Percentiles rank a stretch among this genome's conserved stretches.
Conservation (phyloP, 2,113 vertebrate species). For the Psophia crepitans region DNA sequence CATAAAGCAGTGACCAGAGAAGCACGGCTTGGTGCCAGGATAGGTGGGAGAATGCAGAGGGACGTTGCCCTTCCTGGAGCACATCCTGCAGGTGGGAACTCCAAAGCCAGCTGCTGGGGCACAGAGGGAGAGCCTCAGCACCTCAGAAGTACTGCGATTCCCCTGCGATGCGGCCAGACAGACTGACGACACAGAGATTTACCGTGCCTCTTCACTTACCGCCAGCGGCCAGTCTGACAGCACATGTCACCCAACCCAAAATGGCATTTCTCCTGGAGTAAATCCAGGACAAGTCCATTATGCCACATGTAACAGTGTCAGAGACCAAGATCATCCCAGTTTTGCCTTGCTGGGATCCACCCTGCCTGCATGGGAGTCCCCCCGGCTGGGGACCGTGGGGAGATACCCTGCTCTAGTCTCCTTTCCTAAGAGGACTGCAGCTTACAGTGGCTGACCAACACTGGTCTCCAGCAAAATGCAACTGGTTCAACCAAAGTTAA, state of each 20-base stretch:
- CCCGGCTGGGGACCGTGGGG: background rate
- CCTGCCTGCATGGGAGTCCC: background rate
- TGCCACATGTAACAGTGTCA: background rate
- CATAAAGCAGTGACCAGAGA: background rate
- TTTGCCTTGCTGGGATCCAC: background rate
- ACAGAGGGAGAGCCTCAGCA: accelerated
- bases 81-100: background rate
- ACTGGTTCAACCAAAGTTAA: background rate
- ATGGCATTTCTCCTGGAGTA: background rate
- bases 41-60: background rate
- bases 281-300: background rate
- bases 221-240: background rate
- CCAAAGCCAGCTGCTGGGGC: background rate
- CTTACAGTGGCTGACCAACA: background rate
- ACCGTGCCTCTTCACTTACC: background rate
- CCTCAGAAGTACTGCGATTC: accelerated
- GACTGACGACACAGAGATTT: background rate
- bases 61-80: background rate
- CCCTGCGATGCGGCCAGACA: background rate
- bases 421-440: background rate
- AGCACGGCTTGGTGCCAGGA: background rate
- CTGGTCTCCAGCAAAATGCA: background rate
- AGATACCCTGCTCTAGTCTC: background rate
- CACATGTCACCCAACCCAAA: background rate
- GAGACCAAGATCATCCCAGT: background rate